These are phyloP conservation scores for Dicentrarchus labrax DNA, from an alignment of 2,113 vertebrate species.

Conservation along the genomic window DNA sequence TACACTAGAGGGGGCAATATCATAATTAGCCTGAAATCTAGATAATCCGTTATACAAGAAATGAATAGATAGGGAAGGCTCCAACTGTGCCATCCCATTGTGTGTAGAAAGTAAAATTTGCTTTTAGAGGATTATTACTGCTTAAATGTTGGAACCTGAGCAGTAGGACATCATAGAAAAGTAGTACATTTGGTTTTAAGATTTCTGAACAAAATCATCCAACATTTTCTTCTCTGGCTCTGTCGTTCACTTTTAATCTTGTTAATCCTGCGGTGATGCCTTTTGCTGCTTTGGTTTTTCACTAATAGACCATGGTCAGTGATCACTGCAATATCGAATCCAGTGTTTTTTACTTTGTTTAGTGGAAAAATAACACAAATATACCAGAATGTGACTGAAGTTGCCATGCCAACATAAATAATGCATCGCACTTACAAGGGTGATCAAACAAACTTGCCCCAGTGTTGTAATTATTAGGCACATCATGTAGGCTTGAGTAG, in stretches of 20 bases:
- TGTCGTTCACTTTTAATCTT: background rate
- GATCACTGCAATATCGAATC: background rate
- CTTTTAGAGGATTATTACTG: background rate
- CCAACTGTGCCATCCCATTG: background rate
- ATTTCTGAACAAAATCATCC: background rate
- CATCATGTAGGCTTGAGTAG: background rate
- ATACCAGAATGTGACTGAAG: background rate
- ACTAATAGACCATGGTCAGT: background rate
- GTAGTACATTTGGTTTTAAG: slow-evolving; percentile 1
- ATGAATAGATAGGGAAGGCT: background rate
- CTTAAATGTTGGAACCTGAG: background rate
- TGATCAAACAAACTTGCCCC: background rate
- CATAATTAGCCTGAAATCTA: background rate
- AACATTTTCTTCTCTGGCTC: background rate
- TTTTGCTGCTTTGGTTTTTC: background rate
- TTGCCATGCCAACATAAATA: background rate
- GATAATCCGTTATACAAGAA: background rate
- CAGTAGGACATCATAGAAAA: background rate
- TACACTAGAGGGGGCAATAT: background rate
- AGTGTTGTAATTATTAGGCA: background rate
- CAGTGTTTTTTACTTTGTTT: background rate
- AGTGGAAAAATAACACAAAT: background rate
- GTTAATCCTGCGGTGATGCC: background rate
- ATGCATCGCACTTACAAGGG: background rate
- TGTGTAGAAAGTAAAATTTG: background rate